Percentiles rank a stretch among this genome's conserved stretches.
phyloP scores from a whole-genome alignment of 1,140 invertebrate genomes.

The Tetramorium simillimum region DNA sequence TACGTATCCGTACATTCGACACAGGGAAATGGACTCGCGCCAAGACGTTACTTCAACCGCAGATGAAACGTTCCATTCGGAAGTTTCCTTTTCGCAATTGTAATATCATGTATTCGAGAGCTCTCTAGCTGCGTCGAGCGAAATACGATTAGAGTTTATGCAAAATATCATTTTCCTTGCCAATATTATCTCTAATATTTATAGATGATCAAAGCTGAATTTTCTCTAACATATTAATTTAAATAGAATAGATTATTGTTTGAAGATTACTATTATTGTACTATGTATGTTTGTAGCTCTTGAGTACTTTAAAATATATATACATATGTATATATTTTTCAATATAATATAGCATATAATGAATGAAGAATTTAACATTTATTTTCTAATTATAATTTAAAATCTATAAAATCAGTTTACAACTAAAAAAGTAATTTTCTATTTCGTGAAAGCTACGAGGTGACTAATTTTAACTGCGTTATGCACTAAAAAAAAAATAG shows the following conservation, averaged over 20 bases:
- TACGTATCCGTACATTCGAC: slow-evolving; percentile 8
- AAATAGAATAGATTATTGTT: background rate
- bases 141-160: slow-evolving; percentile 3
- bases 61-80: slow-evolving; percentile 8
- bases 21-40: background rate
- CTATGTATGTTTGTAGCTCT: no score
- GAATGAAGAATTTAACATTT: background rate
- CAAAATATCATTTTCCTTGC: background rate
- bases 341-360: background rate
- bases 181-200: background rate
- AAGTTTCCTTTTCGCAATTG: background rate
- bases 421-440: background rate
- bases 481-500: no score
- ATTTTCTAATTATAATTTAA: background rate
- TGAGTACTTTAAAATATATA: no score
- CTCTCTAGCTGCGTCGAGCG: background rate
- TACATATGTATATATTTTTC: background rate
- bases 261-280: background rate
- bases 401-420: background rate
- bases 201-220: background rate
- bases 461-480: background rate
- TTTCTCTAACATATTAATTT: background rate
- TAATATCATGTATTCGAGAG: background rate
- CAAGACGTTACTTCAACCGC: background rate
- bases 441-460: background rate